Evolutionary conservation across 2,113 vertebrate species (phyloP).

Genomic region (Lota lota): DNA sequence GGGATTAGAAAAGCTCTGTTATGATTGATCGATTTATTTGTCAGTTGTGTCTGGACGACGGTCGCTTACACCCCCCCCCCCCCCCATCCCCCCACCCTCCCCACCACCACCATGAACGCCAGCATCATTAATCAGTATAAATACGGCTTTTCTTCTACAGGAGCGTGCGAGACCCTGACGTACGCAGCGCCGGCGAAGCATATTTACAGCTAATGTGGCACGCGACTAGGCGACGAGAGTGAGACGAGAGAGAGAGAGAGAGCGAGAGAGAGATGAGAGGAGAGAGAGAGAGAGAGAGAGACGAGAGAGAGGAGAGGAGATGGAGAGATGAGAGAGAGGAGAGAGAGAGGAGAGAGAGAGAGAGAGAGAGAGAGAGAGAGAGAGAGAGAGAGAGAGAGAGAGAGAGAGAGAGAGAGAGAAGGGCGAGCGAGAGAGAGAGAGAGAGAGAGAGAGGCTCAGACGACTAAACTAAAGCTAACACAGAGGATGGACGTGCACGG

Average conservation of each 20-base stretch:
- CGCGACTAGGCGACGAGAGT: slow-evolving; percentile 31
- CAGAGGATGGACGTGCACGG: too few relatives aligned
- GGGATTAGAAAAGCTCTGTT: slow-evolving; percentile 65
- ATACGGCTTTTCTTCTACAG: slow-evolving; percentile 65
- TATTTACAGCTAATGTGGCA: slow-evolving; percentile 41
- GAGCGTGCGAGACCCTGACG: slow-evolving; percentile 56
- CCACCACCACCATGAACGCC: slow-evolving; percentile 22
- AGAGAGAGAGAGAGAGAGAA: too few relatives aligned
- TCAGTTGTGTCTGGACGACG: slow-evolving; percentile 59
- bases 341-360: too few relatives aligned
- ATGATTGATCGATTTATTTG: slow-evolving; percentile 80
- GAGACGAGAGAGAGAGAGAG: neutral
- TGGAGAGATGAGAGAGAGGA: too few relatives aligned
- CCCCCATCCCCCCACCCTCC: slow-evolving; percentile 4
- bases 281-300: too few relatives aligned
- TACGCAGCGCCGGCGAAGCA: slow-evolving; percentile 23
- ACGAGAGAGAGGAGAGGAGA: too few relatives aligned
- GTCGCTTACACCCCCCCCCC: slow-evolving; percentile 46
- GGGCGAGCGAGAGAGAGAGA: too few relatives aligned
- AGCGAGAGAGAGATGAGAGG: slow-evolving; percentile 3
- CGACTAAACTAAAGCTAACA: too few relatives aligned
- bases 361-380: too few relatives aligned
- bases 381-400: too few relatives aligned
- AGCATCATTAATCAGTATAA: slow-evolving; percentile 75
- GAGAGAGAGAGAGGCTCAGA: too few relatives aligned